A percentile compares a stretch with the other conserved stretches of the same genome.
phyloP scores from a whole-genome alignment of 1,140 invertebrate genomes.

The Apolygus lucorum region DNA sequence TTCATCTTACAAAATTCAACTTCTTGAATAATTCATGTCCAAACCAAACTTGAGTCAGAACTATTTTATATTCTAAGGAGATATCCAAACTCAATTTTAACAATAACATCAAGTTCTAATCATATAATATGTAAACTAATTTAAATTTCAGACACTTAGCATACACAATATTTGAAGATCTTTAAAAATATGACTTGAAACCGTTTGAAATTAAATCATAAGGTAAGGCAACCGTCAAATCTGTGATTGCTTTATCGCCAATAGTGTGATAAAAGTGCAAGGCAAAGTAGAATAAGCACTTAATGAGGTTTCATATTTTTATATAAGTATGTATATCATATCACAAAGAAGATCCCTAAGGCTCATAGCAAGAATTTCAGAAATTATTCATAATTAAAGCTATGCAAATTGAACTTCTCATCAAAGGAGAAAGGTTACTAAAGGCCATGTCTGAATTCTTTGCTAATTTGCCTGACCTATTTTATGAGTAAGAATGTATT shows the following conservation, averaged over 20 bases:
- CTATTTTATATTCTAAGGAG: neutral
- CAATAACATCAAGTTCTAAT: constrained; percentile 3
- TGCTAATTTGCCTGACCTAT: constrained; percentile 14
- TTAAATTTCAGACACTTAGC: neutral
- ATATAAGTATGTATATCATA: neutral
- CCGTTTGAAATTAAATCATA: neutral
- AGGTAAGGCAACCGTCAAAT: constrained; percentile 12
- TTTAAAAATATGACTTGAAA: neutral
- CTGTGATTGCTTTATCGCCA: constrained; percentile 9
- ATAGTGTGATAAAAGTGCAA: constrained; percentile 6
- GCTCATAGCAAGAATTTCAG: constrained; percentile 15
- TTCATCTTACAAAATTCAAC: neutral
- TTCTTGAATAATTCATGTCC: no score
- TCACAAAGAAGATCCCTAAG: constrained; percentile 14
- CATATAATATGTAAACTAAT: neutral
- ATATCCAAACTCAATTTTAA: neutral
- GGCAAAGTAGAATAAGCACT: constrained; percentile 10
- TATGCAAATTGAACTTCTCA: constrained; percentile 11
- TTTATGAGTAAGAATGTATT: constrained; percentile 8
- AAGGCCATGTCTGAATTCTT: constrained; percentile 14
- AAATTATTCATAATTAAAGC: constrained; percentile 14
- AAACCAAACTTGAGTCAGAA: neutral
- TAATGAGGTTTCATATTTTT: constrained; percentile 1
- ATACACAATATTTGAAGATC: neutral
- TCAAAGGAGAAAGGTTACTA: constrained; percentile 12